phyloP scores from a whole-genome alignment of 1,140 invertebrate species.

The Coelopa frigida region DNA sequence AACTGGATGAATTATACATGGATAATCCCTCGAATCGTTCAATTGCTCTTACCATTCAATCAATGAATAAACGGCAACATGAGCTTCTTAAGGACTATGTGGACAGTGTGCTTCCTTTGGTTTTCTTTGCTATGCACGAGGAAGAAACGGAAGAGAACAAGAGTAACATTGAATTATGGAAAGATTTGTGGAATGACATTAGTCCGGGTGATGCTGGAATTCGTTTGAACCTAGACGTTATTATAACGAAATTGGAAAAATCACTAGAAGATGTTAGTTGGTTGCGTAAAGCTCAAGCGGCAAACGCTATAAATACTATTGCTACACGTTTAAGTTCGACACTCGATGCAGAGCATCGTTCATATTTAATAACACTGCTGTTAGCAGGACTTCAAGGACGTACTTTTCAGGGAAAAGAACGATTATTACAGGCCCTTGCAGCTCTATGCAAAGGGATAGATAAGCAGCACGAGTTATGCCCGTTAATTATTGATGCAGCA shows the following conservation, averaged over 20 bases:
- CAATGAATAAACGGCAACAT: slow-evolving; percentile 74
- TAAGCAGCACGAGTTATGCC: slow-evolving; percentile 40
- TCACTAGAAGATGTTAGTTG: slow-evolving; percentile 75
- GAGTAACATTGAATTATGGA: slow-evolving; percentile 66
- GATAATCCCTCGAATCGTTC: slow-evolving; percentile 66
- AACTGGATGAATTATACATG: slow-evolving; percentile 69
- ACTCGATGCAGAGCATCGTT: slow-evolving; percentile 59
- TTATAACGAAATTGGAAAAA: slow-evolving; percentile 60
- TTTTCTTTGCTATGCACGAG: slow-evolving; percentile 85
- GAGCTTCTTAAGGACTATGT: slow-evolving; percentile 76
- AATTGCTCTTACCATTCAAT: slow-evolving; percentile 70
- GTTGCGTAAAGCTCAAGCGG: slow-evolving; percentile 79
- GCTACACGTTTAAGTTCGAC: slow-evolving; percentile 64
- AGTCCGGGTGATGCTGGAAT: slow-evolving; percentile 79
- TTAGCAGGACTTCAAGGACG: slow-evolving; percentile 68
- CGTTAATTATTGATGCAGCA: slow-evolving; percentile 57
- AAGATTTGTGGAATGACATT: slow-evolving; percentile 83
- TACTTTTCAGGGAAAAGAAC: slow-evolving; percentile 83
- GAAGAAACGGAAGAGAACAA: slow-evolving; percentile 59
- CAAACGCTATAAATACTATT: slow-evolving; percentile 70
- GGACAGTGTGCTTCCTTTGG: slow-evolving; percentile 69
- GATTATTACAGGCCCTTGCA: slow-evolving; percentile 67
- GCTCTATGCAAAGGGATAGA: slow-evolving; percentile 60
- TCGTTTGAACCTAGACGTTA: slow-evolving; percentile 64
- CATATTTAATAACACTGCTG: slow-evolving; percentile 60